Conservation (phyloP, 2,797 vertebrate genomes). For the Pteronotus mesoamericanus region DNA sequence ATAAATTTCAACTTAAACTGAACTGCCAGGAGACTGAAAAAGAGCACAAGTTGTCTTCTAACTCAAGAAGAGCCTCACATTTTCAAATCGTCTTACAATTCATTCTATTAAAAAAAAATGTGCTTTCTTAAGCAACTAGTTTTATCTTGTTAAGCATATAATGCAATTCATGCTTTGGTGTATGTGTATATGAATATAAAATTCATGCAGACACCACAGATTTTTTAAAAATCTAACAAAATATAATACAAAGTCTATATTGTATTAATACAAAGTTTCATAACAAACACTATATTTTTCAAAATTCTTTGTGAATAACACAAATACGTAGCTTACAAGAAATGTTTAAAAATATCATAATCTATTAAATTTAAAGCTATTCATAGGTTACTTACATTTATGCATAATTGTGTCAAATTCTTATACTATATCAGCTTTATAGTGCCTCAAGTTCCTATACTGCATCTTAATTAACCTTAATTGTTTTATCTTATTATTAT, state of each 20-base stretch:
- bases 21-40: conserved; percentile 16
- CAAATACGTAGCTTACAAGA: background rate
- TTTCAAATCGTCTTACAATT: background rate
- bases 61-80: background rate
- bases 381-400: background rate
- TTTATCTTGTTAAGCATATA: background rate
- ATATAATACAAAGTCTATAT: background rate
- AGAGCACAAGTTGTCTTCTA: background rate
- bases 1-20: conserved; percentile 31
- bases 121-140: background rate
- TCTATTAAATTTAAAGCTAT: background rate
- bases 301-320: background rate
- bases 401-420: background rate
- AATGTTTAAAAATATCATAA: background rate
- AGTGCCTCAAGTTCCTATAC: background rate
- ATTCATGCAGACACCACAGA: background rate
- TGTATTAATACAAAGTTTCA: background rate
- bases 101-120: background rate
- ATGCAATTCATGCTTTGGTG: background rate
- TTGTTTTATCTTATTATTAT: background rate
- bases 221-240: background rate
- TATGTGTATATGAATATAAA: background rate
- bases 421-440: background rate
- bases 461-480: background rate
- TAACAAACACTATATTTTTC: background rate